These are phyloP conservation scores for Drosophila mercatorum DNA, from an alignment of 2,888 invertebrate genomes.

Conservation along the genomic window DNA sequence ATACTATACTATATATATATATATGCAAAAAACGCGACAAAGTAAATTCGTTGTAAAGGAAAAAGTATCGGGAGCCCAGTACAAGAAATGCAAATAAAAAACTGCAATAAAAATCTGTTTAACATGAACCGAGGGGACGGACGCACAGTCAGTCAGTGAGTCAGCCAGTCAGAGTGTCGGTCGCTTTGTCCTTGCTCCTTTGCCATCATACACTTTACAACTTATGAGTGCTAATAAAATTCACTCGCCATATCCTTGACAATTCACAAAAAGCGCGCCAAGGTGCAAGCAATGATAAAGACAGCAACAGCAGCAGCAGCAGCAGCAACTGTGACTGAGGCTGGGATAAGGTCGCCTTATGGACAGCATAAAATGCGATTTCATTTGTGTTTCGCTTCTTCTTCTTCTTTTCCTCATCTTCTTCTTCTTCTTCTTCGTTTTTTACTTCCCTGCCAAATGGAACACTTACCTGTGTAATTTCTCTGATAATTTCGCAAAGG, in stretches of 20 bases:
- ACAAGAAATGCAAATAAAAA: constrained; percentile 66
- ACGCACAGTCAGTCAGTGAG: constrained; percentile 46
- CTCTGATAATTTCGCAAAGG: constrained; percentile 54
- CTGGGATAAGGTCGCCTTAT: constrained; percentile 32
- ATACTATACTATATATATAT: constrained; percentile 7
- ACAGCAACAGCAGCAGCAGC: not conserved
- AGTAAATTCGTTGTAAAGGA: constrained; percentile 32
- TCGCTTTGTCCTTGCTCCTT: constrained; percentile 31
- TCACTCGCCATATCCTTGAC: constrained; percentile 69
- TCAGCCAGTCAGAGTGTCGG: constrained; percentile 30
- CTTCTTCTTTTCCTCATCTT: constrained; percentile 20
- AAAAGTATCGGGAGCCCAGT: constrained; percentile 35
- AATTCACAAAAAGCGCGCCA: constrained; percentile 62
- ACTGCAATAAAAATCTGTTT: constrained; percentile 80
- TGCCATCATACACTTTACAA: constrained; percentile 73
- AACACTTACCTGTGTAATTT: constrained; percentile 56
- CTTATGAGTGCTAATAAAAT: constrained; percentile 77
- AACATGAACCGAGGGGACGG: constrained; percentile 66
- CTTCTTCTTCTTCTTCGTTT: constrained; percentile 6
- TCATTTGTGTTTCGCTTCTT: constrained; percentile 55
- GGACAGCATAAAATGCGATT: constrained; percentile 67
- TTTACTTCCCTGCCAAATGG: constrained; percentile 47
- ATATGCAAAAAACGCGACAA: constrained; percentile 40
- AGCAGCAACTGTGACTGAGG: not conserved
- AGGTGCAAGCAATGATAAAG: constrained; percentile 68